These are phyloP conservation scores for Drosophila diplacantha DNA, from an alignment of 2,888 invertebrate genomes.

Conservation along the genomic window DNA sequence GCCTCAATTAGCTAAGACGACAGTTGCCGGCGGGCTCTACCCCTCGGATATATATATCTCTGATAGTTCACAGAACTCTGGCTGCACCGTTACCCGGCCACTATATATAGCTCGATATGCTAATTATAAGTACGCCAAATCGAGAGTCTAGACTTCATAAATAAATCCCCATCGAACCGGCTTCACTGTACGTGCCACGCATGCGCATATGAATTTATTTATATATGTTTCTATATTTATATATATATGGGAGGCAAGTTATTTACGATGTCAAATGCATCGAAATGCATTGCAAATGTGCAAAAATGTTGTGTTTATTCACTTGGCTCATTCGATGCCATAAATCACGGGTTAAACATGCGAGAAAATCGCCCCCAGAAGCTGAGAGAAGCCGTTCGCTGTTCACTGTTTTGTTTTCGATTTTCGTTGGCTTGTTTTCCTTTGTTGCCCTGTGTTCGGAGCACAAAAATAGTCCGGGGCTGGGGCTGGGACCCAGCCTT, in stretches of 20 bases:
- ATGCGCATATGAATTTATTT: constrained; percentile 35
- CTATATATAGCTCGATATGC: constrained; percentile 42
- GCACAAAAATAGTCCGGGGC: constrained; percentile 48
- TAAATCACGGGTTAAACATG: constrained; percentile 59
- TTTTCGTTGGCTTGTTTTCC: constrained; percentile 19
- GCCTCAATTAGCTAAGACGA: constrained; percentile 61
- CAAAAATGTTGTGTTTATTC: constrained; percentile 41
- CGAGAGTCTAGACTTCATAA: constrained; percentile 68
- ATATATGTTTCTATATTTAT: constrained; percentile 20
- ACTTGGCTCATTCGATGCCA: constrained; percentile 48
- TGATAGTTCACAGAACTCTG: constrained; percentile 59
- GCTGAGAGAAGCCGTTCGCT: constrained; percentile 14
- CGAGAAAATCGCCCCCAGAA: constrained; percentile 45
- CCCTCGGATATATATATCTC: not conserved
- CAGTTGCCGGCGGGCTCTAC: constrained; percentile 39
- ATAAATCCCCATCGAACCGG: constrained; percentile 48
- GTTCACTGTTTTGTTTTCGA: constrained; percentile 33
- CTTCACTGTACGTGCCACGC: constrained; percentile 55
- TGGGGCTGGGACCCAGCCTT: constrained; percentile 40
- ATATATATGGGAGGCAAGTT: constrained; percentile 17
- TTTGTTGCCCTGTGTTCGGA: constrained; percentile 14
- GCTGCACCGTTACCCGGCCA: constrained; percentile 56
- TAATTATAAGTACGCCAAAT: constrained; percentile 64
- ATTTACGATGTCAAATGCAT: constrained; percentile 69
- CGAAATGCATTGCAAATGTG: constrained; percentile 62